A percentile compares a stretch with the other conserved stretches of the same genome.
Conservation (phyloP, 2,888 invertebrate species). For the Hemistola chrysoprasaria region DNA sequence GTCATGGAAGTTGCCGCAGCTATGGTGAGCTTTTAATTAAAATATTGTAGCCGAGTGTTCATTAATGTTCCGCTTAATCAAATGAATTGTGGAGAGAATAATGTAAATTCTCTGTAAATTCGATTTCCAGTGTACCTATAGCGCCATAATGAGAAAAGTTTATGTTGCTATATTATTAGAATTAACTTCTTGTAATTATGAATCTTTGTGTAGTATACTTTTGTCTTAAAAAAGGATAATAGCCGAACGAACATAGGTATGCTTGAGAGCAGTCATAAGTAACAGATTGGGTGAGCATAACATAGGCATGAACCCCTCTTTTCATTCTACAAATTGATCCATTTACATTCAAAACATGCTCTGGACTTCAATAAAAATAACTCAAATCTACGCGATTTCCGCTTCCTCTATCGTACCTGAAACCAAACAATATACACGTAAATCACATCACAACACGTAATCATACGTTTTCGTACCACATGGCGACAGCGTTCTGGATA, state of each 20-base stretch:
- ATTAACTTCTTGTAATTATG: too few species aligned
- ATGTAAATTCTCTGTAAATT: too few species aligned
- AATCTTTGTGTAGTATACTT: too few species aligned
- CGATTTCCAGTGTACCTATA: too few species aligned
- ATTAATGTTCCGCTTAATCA: too few species aligned
- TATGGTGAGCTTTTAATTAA: constrained; percentile 4
- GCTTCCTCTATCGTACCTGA: constrained; percentile 54
- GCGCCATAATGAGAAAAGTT: too few species aligned
- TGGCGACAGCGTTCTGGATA: constrained; percentile 18
- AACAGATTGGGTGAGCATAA: too few species aligned
- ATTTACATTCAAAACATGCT: constrained; percentile 34
- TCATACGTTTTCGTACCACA: constrained; percentile 9
- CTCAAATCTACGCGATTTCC: constrained; percentile 35
- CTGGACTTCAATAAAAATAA: constrained; percentile 25
- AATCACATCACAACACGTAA: constrained; percentile 32
- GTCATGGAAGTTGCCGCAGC: constrained; percentile 1
- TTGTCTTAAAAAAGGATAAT: too few species aligned
- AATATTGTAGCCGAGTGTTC: background rate
- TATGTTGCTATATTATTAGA: too few species aligned
- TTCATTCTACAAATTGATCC: constrained; percentile 25
- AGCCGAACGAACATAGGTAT: too few species aligned
- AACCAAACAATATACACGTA: constrained; percentile 59
- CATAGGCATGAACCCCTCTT: constrained; percentile 6
- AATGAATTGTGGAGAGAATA: too few species aligned
- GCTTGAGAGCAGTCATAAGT: too few species aligned